A percentile compares a stretch with the other conserved stretches of the same genome.
These are phyloP conservation scores for Botrylloides violaceus DNA, from an alignment of 23 tunicate species.

Conservation along the genomic window DNA sequence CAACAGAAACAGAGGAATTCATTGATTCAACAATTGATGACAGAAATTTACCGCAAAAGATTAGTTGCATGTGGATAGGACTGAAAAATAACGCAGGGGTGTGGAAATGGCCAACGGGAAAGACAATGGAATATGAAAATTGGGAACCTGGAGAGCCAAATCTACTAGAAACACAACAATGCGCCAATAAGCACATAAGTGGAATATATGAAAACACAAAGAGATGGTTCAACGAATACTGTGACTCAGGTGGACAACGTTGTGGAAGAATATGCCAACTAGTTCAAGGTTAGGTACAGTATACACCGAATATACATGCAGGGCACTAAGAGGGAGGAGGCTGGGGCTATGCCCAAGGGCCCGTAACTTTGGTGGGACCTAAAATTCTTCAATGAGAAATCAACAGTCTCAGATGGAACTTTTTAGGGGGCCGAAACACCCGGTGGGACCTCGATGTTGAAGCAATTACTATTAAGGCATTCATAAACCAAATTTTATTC, in stretches of 20 bases:
- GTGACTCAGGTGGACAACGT: conserved; percentile 10
- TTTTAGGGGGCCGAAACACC: too few relatives aligned
- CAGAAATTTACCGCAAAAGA: not conserved
- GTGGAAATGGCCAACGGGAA: conserved; percentile 9
- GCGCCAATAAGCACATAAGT: conserved; percentile 6
- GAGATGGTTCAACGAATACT: conserved; percentile 25
- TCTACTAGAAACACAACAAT: conserved; percentile 6
- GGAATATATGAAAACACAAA: not conserved
- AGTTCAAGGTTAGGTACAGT: not conserved
- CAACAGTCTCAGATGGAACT: too few relatives aligned
- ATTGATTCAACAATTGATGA: not conserved
- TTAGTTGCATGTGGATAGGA: conserved; percentile 16
- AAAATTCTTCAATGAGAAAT: too few relatives aligned
- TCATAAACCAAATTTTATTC: too few relatives aligned
- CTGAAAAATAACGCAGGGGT: not conserved
- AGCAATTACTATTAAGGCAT: too few relatives aligned
- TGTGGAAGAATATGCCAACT: conserved; percentile 23
- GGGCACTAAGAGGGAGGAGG: too few relatives aligned
- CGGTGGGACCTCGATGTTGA: too few relatives aligned
- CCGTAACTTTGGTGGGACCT: too few relatives aligned
- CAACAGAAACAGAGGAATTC: conserved; percentile 6
- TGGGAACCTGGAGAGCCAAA: conserved; percentile 21
- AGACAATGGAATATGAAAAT: not conserved
- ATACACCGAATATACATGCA: too few relatives aligned
- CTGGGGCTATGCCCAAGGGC: too few relatives aligned